These are phyloP conservation scores for Diplazon laetatorius DNA, from an alignment of 2,888 invertebrate genomes.

Conservation along the genomic window DNA sequence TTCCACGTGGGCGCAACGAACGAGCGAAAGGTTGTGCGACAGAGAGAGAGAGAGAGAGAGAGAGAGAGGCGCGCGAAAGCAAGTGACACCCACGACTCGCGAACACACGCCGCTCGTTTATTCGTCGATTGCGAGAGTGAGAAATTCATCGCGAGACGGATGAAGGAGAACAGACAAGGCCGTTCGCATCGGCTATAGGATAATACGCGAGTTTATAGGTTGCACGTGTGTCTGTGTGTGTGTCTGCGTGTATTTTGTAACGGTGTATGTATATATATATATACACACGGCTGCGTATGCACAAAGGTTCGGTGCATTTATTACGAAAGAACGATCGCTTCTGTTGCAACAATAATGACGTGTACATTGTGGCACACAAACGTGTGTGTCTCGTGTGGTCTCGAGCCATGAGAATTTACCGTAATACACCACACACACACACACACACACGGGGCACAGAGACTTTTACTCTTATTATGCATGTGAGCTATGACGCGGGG, in stretches of 20 bases:
- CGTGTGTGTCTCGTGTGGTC: slow-evolving; percentile 61
- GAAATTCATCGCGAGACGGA: slow-evolving; percentile 54
- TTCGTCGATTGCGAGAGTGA: slow-evolving; percentile 40
- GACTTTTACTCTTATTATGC: slow-evolving; percentile 15
- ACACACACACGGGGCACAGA: too few species aligned
- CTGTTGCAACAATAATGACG: slow-evolving; percentile 76
- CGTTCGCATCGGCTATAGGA: slow-evolving; percentile 61
- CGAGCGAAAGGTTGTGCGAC: slow-evolving; percentile 80
- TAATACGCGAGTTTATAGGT: slow-evolving; percentile 27
- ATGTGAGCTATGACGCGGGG: slow-evolving; percentile 14
- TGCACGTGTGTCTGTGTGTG: neutral
- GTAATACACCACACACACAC: too few species aligned
- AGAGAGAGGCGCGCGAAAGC: slow-evolving; percentile 75
- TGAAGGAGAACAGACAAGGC: slow-evolving; percentile 65
- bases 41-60: too few species aligned
- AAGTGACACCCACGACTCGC: slow-evolving; percentile 78
- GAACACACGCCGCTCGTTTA: too few species aligned
- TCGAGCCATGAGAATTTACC: slow-evolving; percentile 43
- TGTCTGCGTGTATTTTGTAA: neutral
- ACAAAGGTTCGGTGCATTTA: slow-evolving; percentile 75
- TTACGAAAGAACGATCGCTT: slow-evolving; percentile 74
- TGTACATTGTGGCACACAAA: too few species aligned
- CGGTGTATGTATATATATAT: slow-evolving; percentile 13
- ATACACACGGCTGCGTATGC: neutral
- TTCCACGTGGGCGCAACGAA: slow-evolving; percentile 76